Conservation (phyloP, 2,113 vertebrate species). For the Heloderma charlesbogerti region DNA sequence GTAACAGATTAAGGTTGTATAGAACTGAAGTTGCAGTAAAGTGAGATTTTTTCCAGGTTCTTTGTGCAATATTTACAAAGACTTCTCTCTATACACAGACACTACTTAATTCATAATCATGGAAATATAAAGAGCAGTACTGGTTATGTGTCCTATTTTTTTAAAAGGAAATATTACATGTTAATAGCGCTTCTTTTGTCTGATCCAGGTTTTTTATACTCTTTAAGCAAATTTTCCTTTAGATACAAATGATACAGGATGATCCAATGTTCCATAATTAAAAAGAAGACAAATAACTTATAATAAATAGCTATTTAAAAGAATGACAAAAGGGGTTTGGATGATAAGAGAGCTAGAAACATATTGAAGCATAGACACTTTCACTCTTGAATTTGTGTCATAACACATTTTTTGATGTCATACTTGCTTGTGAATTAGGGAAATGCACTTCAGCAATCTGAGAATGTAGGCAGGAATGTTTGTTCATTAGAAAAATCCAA, state of each 20-base stretch:
- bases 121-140: background rate
- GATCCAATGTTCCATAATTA: background rate
- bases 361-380: background rate
- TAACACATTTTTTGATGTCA: background rate
- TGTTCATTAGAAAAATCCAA: background rate
- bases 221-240: background rate
- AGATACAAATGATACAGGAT: background rate
- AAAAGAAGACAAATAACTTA: background rate
- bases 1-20: background rate
- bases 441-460: background rate
- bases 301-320: background rate
- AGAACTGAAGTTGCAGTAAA: background rate
- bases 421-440: background rate
- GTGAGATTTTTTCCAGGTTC: background rate
- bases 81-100: background rate
- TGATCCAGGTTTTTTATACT: background rate
- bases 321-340: background rate
- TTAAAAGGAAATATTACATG: background rate
- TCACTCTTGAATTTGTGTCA: background rate
- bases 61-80: background rate
- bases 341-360: background rate
- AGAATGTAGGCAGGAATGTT: background rate
- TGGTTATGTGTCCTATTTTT: background rate
- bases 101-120: background rate
- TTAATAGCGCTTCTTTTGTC: background rate